Evolutionary conservation across 1,140 invertebrate species (phyloP).

Genomic region (Zaprionus vittiger): DNA sequence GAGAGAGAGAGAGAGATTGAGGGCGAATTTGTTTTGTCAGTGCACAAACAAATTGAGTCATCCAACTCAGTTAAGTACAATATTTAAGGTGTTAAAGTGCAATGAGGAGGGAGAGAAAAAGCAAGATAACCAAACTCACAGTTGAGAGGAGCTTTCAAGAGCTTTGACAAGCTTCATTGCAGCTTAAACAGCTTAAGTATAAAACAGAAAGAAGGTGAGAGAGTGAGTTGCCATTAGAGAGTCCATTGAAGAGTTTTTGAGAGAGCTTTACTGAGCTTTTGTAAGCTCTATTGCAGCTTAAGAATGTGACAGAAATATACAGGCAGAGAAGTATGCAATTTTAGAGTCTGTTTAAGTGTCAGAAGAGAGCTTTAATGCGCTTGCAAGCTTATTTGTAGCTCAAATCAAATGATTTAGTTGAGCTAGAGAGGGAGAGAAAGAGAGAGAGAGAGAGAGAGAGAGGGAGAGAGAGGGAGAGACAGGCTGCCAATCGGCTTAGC

Average conservation of each 20-base stretch:
- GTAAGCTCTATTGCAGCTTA: no score
- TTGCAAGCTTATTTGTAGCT: not conserved
- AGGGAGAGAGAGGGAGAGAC: not conserved
- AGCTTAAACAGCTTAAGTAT: not conserved
- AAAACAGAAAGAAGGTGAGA: not conserved
- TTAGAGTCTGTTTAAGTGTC: not conserved
- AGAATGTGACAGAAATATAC: not conserved
- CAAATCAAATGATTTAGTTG: not conserved
- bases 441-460: not conserved
- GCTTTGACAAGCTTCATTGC: not conserved
- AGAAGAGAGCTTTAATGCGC: conserved; percentile 5
- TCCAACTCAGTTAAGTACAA: not conserved
- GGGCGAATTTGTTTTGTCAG: conserved; percentile 19
- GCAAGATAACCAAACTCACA: no score
- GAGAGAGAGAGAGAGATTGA: conserved; percentile 4
- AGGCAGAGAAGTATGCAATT: not conserved
- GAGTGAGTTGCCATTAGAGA: not conserved
- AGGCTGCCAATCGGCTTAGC: not conserved
- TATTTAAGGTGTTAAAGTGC: not conserved
- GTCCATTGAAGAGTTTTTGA: not conserved
- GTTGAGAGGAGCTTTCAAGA: not conserved
- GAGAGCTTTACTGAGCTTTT: not conserved
- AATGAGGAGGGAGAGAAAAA: not conserved
- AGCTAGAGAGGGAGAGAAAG: not conserved
- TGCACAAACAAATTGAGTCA: conserved; percentile 39